phyloP scores from a whole-genome alignment of 2,888 invertebrate genomes.

The Cerastis leucographa region DNA sequence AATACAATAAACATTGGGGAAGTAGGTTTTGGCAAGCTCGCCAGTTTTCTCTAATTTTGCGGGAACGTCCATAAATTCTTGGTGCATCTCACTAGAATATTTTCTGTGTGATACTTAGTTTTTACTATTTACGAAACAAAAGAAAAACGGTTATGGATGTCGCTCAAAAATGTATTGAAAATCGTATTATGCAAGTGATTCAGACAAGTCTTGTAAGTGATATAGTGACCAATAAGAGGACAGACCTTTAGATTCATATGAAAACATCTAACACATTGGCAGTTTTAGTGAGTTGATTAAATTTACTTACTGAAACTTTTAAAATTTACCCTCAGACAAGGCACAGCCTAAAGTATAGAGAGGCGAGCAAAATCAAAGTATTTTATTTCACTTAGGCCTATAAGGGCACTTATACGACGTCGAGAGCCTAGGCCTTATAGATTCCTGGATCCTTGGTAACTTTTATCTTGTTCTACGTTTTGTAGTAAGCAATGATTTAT shows the following conservation, averaged over 20 bases:
- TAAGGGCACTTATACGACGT: too few species aligned
- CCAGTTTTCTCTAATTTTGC: conserved; percentile 60
- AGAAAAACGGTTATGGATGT: conserved; percentile 6
- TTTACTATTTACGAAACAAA: conserved; percentile 45
- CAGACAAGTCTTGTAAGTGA: not conserved
- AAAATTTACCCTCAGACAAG: not conserved
- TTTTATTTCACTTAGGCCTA: too few species aligned
- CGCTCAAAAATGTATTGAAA: not conserved
- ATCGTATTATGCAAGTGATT: not conserved
- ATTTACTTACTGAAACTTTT: not conserved
- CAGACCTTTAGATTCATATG: not conserved
- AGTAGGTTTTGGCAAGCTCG: conserved; percentile 65
- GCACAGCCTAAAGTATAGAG: not conserved
- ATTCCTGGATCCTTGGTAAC: too few species aligned
- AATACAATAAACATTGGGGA: conserved; percentile 62
- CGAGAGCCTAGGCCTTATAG: too few species aligned
- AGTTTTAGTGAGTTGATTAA: not conserved
- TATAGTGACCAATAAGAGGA: not conserved
- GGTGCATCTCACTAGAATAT: conserved; percentile 49
- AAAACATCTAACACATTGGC: not conserved
- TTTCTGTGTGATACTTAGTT: conserved; percentile 44
- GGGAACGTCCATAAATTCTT: conserved; percentile 54
- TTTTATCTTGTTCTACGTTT: too few species aligned
- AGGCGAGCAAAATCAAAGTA: not conserved
- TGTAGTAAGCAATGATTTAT: too few species aligned